Base-by-base conservation (phyloP, 1,140 invertebrate species). In the Onthophagus taurus region DNA sequence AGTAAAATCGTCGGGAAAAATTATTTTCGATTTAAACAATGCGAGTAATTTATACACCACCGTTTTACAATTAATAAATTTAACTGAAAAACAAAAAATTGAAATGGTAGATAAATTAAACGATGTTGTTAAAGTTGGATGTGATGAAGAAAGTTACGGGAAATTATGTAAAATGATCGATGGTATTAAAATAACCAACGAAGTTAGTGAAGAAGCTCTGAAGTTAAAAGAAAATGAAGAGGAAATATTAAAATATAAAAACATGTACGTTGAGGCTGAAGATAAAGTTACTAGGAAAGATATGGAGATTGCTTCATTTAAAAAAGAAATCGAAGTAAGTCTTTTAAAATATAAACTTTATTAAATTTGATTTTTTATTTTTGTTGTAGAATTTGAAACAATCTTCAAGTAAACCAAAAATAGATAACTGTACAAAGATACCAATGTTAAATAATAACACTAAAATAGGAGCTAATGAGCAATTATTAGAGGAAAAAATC, bases 401-500 rank as follows among this genome's bases (percentile, higher is more conserved):
- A n/a, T n/a, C n/a, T n/a, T n/a, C n/a, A n/a, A n/a, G n/a, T n/a
- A n/a, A n/a, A n/a, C n/a, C n/a, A n/a, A n/a, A n/a, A n/a, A n/a
- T n/a, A n/a, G n/a, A n/a, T n/a, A n/a, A n/a, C n/a, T n/a, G n/a
- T n/a, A n/a, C n/a, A n/a, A n/a, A n/a, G n/a, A n/a, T n/a, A n/a
- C n/a, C n/a, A n/a, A n/a, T n/a, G n/a, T n/a, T n/a, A 23, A 43
- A 43, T 13, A 43, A 43, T 43, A 26, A 26, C 9, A 26, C 33
- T 66, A 64, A 48, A 51, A n/a, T 26, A 26, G 8, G 11, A 29
- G 29, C 38, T 9, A 43, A 33, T 14, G 68, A 71, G 26, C 56
- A 66, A 50, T 49, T 74, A n/a, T 51, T 73, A 39, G 76, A 82
- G 57, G 80, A 83, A 36, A 74, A 79, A 52, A 74, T 80, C 45